Evolutionary conservation across 2,797 vertebrate genomes (phyloP).

Genomic region (Sternotherus odoratus): DNA sequence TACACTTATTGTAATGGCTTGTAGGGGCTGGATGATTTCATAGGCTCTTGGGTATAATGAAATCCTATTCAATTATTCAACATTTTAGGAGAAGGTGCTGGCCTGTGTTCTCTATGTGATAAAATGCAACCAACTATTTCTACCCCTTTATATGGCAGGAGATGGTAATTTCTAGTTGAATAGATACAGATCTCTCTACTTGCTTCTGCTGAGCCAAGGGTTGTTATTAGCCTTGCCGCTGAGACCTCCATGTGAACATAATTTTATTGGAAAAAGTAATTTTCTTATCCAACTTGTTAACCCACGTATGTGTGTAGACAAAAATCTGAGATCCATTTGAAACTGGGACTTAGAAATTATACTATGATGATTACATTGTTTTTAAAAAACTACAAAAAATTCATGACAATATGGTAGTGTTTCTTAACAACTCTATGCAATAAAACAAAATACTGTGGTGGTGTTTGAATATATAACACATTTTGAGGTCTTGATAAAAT

Average conservation of each 20-base stretch:
- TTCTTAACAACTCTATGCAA: neutral
- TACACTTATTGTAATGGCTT: neutral
- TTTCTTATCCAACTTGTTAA: neutral
- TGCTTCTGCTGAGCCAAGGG: neutral
- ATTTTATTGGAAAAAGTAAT: neutral
- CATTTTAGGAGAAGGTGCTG: neutral
- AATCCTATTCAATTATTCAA: neutral
- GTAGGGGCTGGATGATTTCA: neutral
- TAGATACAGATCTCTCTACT: neutral
- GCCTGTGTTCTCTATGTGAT: conserved; percentile 1
- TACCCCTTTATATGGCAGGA: neutral
- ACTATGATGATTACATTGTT: neutral
- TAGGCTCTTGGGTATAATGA: neutral
- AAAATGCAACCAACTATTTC: conserved; percentile 15
- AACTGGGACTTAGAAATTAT: neutral
- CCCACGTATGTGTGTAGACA: neutral
- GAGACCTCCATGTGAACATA: neutral
- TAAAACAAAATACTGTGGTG: neutral
- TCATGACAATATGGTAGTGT: neutral
- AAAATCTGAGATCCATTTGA: neutral
- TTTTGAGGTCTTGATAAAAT: neutral
- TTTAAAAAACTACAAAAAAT: neutral
- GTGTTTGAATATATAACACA: neutral
- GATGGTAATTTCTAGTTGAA: conserved; percentile 1
- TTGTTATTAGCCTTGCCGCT: neutral